Evolutionary conservation across 2,888 invertebrate genomes (phyloP).

Genomic region (Pyrocoelia pectoralis): DNA sequence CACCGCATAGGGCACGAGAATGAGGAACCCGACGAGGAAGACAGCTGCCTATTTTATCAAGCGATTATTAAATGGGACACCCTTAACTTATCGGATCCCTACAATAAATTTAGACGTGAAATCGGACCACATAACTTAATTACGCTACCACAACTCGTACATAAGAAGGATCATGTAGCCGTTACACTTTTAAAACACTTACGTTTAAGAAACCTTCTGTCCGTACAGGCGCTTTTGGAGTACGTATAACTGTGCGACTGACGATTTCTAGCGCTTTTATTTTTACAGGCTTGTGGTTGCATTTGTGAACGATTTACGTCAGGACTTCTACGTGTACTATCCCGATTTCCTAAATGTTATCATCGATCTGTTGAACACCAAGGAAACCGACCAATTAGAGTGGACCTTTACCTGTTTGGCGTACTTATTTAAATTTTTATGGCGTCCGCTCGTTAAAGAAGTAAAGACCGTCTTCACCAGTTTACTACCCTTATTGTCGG

Average conservation of each 20-base stretch:
- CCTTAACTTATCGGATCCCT: slow-evolving; percentile 86
- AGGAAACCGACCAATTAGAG: slow-evolving; percentile 86
- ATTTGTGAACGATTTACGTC: slow-evolving; percentile 84
- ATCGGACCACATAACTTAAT: slow-evolving; percentile 71
- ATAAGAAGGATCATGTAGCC: slow-evolving; percentile 80
- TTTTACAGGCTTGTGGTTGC: slow-evolving; percentile 78
- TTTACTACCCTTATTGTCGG: slow-evolving; percentile 79
- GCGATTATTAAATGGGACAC: slow-evolving; percentile 89
- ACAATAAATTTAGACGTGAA: slow-evolving; percentile 77
- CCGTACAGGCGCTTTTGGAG: slow-evolving; percentile 85
- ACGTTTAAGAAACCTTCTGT: slow-evolving; percentile 73
- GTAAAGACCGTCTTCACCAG: slow-evolving; percentile 75
- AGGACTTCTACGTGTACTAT: slow-evolving; percentile 90
- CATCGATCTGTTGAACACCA: slow-evolving; percentile 74
- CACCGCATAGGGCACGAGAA: slow-evolving; percentile 84
- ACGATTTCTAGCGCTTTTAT: slow-evolving; percentile 41
- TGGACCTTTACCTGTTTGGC: slow-evolving; percentile 87
- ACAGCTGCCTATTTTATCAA: slow-evolving; percentile 82
- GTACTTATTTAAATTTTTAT: slow-evolving; percentile 88
- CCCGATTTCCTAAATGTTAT: slow-evolving; percentile 76
- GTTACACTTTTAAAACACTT: slow-evolving; percentile 77
- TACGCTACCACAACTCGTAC: slow-evolving; percentile 85
- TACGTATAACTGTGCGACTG: slow-evolving; percentile 62
- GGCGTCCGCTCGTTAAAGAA: slow-evolving; percentile 83
- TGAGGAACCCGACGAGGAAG: slow-evolving; percentile 71